These are phyloP conservation scores for Bradypodion ventrale DNA, from an alignment of 2,797 vertebrate species.

Conservation along the genomic window DNA sequence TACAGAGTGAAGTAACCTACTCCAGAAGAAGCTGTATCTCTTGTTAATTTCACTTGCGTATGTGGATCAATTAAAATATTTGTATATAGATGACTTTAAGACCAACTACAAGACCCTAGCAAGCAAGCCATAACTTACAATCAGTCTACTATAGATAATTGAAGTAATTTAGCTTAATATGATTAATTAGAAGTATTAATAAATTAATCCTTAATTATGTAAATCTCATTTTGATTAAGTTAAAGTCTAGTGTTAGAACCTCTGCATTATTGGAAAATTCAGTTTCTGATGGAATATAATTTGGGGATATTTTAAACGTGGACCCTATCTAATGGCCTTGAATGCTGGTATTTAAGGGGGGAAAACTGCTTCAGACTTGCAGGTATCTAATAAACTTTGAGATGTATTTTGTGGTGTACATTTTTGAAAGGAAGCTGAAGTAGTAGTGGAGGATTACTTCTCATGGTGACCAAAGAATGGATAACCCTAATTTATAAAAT, in stretches of 20 bases:
- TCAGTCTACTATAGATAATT: not conserved
- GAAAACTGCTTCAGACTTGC: slow-evolving; percentile 15
- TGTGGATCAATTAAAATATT: not conserved
- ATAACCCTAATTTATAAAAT: slow-evolving; percentile 33
- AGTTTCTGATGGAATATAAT: not conserved
- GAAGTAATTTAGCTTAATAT: not conserved
- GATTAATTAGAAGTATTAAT: not conserved
- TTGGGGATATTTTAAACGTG: slow-evolving; percentile 1
- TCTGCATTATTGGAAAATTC: not conserved
- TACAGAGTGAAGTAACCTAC: not conserved
- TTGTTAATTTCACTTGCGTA: not conserved
- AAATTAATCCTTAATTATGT: not conserved
- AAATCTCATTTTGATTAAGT: not conserved
- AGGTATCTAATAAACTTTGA: not conserved
- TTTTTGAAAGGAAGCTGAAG: slow-evolving; percentile 13
- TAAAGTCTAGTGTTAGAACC: not conserved
- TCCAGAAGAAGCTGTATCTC: not conserved
- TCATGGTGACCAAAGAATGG: slow-evolving; percentile 24
- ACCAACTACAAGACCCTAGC: not conserved
- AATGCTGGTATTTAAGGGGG: slow-evolving; percentile 27
- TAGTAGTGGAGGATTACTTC: slow-evolving; percentile 38
- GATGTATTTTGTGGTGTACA: not conserved
- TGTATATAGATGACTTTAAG: not conserved
- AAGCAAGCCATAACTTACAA: not conserved
- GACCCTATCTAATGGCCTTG: not conserved